These are phyloP conservation scores for Gorsachius goisagi DNA, from an alignment of 2,113 vertebrate genomes.

Conservation along the genomic window DNA sequence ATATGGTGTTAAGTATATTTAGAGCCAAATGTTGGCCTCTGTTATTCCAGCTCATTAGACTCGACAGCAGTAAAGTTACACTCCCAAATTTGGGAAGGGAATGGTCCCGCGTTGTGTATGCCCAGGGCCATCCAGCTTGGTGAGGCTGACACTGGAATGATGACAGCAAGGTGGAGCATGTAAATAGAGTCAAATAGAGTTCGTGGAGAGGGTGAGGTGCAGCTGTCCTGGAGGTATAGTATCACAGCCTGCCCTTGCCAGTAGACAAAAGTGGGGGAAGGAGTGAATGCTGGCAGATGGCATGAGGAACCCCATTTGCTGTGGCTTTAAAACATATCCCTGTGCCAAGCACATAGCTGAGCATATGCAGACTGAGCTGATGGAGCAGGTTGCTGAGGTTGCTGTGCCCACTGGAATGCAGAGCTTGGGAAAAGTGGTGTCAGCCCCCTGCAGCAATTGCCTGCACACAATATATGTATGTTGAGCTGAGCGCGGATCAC, in stretches of 20 bases:
- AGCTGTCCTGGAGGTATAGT: neutral
- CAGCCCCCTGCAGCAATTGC: neutral
- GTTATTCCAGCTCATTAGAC: neutral
- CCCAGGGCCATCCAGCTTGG: neutral
- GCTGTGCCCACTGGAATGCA: neutral
- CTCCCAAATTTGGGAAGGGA: neutral
- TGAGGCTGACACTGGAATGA: neutral
- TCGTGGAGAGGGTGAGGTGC: neutral
- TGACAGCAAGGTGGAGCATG: neutral
- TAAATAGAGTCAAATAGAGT: neutral
- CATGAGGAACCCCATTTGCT: neutral
- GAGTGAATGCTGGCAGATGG: neutral
- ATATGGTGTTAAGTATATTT: neutral
- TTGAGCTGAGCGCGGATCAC: neutral
- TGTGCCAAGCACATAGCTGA: accelerated
- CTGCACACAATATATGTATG: accelerated
- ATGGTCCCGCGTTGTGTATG: too few relatives aligned
- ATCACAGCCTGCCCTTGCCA: neutral
- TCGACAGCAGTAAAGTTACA: neutral
- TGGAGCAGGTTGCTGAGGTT: neutral
- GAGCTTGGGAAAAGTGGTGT: neutral
- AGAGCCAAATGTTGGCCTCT: neutral
- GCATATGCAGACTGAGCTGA: neutral
- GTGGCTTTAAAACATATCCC: neutral
- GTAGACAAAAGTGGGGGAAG: neutral